Evolutionary conservation across 2,113 vertebrate genomes (phyloP), one percentile per base, ranked within the genome.

Genomic region (Misgurnus mizolepis): DNA sequence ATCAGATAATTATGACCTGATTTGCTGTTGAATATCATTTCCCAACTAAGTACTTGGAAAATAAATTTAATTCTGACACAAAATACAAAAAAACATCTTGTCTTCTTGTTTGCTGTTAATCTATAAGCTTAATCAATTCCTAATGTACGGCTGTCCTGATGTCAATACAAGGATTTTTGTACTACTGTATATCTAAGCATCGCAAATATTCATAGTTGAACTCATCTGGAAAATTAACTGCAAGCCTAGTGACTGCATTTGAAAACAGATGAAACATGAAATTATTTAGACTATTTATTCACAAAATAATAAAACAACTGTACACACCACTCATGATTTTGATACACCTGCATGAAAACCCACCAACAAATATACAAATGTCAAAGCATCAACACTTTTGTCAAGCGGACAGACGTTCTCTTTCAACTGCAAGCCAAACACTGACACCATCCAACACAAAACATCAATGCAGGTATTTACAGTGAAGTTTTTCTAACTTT

Each of bases 401-500:
- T 72, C 27, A 11, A 43, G 70, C 53, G 39, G 27, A 17, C 69
- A 56, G 34, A 39, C 27, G 15, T 41, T 4, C 18, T 60, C 22
- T 11, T 39, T 75, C 22, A 75, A 58, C 60, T 49, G n/a, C 58
- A 49, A 17, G 27, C 4, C 49, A 58, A 75, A 62, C 18, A 64
- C n/a, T 27, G 8, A 74, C 12, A 74, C 56, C 12, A 47, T 47
- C 47, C 5, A 61, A 50, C 73, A 75, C 43, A 49, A 11, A 49
- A 75, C n/a, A 49, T 27, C 2, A 75, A 49, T 8, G 17, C 43
- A 67, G 40, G 27, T 72, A 80, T 80, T 78, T 73, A 78, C 62
- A 84, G 9, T 78, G 50, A 84, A 80, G 79, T 22, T 64, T 50
- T 76, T 41, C 22, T 70, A 71, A 74, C 41, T 18, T 61, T 84